Conservation (phyloP, 2,888 invertebrate species). For the Hartigia nigra region DNA sequence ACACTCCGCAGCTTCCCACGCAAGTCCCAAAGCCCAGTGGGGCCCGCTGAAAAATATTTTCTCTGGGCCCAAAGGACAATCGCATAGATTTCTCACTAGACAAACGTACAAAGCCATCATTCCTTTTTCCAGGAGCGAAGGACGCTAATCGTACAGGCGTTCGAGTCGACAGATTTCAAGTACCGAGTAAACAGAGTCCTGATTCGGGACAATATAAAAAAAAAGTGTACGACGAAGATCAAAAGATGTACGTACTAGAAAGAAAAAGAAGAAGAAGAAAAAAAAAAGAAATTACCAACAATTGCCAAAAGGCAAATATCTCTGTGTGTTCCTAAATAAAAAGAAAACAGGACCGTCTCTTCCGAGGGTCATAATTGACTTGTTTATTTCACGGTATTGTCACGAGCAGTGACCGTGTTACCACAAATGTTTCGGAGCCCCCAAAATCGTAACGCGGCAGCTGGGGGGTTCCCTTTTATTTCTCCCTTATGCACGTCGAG, state of each 20-base stretch:
- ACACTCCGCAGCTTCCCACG: constrained; percentile 28
- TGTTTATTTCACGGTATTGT: constrained; percentile 44
- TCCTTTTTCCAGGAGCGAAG: background rate
- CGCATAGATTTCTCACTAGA: constrained; percentile 3
- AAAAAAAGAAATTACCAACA: background rate
- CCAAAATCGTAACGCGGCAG: constrained; percentile 38
- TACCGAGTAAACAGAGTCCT: background rate
- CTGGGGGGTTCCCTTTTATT: constrained; percentile 25
- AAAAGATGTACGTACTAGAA: no score
- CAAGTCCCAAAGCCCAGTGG: constrained; percentile 28
- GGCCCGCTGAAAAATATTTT: constrained; percentile 40
- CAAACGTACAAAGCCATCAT: background rate
- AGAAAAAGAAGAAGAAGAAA: no score
- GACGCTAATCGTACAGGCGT: background rate
- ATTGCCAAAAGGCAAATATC: background rate
- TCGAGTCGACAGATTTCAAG: background rate
- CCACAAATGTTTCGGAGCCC: constrained; percentile 42
- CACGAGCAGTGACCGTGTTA: constrained; percentile 42
- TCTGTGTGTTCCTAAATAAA: background rate
- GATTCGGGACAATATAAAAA: background rate
- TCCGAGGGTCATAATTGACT: constrained; percentile 38
- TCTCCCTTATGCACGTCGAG: constrained; percentile 23
- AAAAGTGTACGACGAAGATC: background rate
- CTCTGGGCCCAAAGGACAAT: constrained; percentile 32
- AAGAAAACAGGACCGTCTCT: background rate